A percentile compares a stretch with the other conserved stretches of the same genome.
Evolutionary conservation across 2,888 invertebrate species (phyloP).

Genomic region (Pomacea canaliculata): DNA sequence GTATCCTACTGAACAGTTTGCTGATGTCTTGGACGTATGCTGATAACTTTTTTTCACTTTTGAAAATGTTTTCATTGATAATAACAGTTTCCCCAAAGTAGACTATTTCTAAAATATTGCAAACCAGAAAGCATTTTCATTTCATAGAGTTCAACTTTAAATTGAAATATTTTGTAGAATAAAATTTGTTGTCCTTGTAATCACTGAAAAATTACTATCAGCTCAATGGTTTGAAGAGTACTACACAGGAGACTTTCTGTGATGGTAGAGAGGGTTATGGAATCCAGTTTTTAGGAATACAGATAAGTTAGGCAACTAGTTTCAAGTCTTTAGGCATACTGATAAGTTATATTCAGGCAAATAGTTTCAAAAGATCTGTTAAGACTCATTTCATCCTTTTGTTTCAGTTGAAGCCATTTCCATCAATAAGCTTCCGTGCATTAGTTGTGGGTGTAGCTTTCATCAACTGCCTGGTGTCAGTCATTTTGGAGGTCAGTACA

Average conservation of each 20-base stretch:
- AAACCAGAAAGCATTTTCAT: too few species aligned
- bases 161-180: too few species aligned
- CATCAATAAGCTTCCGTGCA: constrained; percentile 73
- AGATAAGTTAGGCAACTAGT: too few species aligned
- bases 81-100: not conserved
- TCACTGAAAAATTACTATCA: too few species aligned
- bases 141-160: too few species aligned
- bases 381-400: constrained; percentile 13
- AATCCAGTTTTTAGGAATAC: not conserved
- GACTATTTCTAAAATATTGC: too few species aligned
- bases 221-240: too few species aligned
- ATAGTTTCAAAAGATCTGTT: too few species aligned
- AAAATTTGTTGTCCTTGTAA: too few species aligned
- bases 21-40: constrained; percentile 64
- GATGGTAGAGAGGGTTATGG: not conserved
- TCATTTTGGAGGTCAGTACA: constrained; percentile 71
- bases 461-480: constrained; percentile 70
- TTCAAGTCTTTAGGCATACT: not conserved
- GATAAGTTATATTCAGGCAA: too few species aligned
- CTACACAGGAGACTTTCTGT: not conserved
- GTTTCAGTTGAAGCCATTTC: constrained; percentile 58
- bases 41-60: not conserved
- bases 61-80: not conserved
- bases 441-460: constrained; percentile 73
- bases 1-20: constrained; percentile 65